Base-by-base conservation (phyloP, 2,797 vertebrate genomes). In the Cercopithecus hamlyni region DNA sequence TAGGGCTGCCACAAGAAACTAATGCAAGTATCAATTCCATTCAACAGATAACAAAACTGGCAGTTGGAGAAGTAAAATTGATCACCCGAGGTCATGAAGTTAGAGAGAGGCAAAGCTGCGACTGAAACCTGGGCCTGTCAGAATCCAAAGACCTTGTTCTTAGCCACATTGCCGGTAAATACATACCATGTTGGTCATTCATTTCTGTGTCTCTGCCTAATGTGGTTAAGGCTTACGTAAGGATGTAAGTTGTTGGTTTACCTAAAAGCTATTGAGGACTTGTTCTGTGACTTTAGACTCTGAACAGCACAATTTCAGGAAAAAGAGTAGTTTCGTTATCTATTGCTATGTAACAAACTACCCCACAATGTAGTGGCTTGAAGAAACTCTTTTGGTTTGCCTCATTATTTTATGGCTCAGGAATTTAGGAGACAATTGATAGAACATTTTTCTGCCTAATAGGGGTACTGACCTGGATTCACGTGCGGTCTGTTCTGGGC, bases 401-500 rank as follows among this genome's bases (percentile, higher is more conserved):
- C 8, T 39, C n/a, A 22, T 17, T 52, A 5, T 79, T 48, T 88
- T 39, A 2, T 83, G 8, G 9, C 22, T 33, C 19, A 36, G 27
- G 4, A 41, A 77, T 84, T 57, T 36, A 50, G 50, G 15, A 72
- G 10, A 7, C n/a, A 4, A 14, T 22, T 30, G 24, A 9, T 5
- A 48, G 3, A 10, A 9, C 10, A 76, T 15, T 83, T 14, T 82
- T 50, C 19, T 70, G 13, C 24, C 8, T 79, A 26, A 70, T 2
- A 67, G 13, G 19, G 4, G 0, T 4, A 79, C 52, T 79, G 27
- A n/a, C 0, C 1, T 48, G 27, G 7, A 92, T 26, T 76, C 67
- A 67, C 5, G 0, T 30, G 2, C 0, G 14, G 2, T 2, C 7
- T 48, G 5, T 33, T 57, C 14, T 76, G 26, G 30, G 13, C 7